These are phyloP conservation scores for Fistularia commersonii DNA, from an alignment of 2,797 vertebrate species.

Conservation along the genomic window DNA sequence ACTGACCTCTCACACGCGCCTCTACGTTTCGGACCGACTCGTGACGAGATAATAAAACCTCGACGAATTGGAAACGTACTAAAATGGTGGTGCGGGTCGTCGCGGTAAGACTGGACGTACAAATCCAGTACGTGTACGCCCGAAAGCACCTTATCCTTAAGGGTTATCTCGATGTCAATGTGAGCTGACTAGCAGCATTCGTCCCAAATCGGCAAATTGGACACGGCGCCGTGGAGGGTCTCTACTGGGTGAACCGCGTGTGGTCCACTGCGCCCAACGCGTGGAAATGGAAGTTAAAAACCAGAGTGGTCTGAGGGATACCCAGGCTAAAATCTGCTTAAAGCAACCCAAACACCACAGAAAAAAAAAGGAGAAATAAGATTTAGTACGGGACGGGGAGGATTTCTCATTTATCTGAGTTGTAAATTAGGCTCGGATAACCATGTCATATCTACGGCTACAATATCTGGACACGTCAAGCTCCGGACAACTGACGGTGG, in stretches of 20 bases:
- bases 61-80: too few species aligned
- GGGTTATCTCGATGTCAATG: neutral
- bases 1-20: constrained; percentile 22
- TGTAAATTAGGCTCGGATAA: constrained; percentile 50
- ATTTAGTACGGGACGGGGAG: constrained; percentile 21
- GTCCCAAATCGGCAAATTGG: neutral
- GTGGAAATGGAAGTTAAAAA: neutral
- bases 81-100: too few species aligned
- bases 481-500: constrained; percentile 45
- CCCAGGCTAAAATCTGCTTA: constrained; percentile 31
- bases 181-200: constrained; percentile 1
- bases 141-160: neutral
- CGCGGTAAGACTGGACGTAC: neutral
- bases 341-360: constrained; percentile 33
- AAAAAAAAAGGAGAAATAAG: constrained; percentile 18
- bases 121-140: too few species aligned
- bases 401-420: constrained; percentile 30
- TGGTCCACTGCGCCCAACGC: constrained; percentile 34
- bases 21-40: neutral
- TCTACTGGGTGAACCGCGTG: constrained; percentile 14
- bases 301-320: constrained; percentile 8
- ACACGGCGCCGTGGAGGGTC: constrained; percentile 24
- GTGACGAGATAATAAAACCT: too few species aligned
- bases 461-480: constrained; percentile 50
- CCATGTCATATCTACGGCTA: constrained; percentile 39